Conservation (phyloP, 2,113 vertebrate species). For the Piliocolobus tephrosceles region DNA sequence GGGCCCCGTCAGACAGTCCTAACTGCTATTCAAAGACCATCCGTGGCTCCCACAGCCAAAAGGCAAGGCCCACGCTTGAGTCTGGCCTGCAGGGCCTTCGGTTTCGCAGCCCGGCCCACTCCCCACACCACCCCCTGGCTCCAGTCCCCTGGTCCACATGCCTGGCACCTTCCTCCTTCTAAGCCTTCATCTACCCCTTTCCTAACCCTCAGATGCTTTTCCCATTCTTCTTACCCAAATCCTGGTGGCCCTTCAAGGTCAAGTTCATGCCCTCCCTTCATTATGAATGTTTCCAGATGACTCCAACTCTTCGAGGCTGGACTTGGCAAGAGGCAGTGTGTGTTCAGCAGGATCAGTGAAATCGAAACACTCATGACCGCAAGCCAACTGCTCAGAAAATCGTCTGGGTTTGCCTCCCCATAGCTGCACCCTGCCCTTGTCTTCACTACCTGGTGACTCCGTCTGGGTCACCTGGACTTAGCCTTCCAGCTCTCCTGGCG, state of each 20-base stretch:
- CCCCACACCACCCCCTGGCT: rapidly evolving
- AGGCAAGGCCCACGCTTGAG: rapidly evolving
- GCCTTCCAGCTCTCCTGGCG: neutral
- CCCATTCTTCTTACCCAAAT: neutral
- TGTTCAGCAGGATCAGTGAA: no score
- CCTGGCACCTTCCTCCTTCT: rapidly evolving
- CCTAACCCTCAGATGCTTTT: neutral
- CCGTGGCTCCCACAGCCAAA: rapidly evolving
- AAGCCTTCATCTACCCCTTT: rapidly evolving
- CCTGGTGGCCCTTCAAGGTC: neutral
- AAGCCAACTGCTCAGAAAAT: neutral
- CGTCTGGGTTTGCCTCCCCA: neutral
- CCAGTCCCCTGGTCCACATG: rapidly evolving
- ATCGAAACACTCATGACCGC: neutral
- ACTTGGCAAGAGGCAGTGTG: neutral
- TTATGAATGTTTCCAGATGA: neutral
- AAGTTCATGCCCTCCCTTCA: neutral
- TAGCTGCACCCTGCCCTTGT: no score
- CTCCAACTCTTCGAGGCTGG: neutral
- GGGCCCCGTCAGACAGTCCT: neutral
- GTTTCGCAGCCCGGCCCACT: rapidly evolving
- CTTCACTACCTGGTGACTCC: rapidly evolving
- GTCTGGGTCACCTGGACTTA: neutral
- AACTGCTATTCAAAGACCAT: neutral
- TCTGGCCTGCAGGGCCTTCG: neutral